Evolutionary conservation across 2,113 vertebrate species (phyloP).

Genomic region (Heloderma charlesbogerti): DNA sequence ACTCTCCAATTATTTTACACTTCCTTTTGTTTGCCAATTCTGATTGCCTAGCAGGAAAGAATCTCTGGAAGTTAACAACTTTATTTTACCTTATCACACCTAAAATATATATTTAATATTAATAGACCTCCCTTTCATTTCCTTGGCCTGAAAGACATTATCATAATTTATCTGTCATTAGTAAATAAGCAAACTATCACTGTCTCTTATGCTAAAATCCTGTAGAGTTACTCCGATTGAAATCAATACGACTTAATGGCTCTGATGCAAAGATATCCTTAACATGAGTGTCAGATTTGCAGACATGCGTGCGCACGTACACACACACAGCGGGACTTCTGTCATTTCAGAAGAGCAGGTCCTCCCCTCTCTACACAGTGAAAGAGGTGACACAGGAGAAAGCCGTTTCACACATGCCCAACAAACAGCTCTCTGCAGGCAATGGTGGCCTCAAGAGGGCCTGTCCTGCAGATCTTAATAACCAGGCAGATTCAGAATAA

Average conservation of each 20-base stretch:
- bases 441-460: no score
- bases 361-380: no score
- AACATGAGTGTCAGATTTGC: neutral
- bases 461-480: no score
- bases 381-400: no score
- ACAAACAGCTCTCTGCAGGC: no score
- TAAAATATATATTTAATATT: constrained; percentile 44
- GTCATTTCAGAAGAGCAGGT: no score
- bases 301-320: no score
- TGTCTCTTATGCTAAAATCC: neutral
- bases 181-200: neutral
- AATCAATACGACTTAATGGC: neutral
- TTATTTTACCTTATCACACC: constrained; percentile 42
- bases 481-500: no score
- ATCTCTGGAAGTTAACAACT: constrained; percentile 63
- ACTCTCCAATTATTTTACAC: constrained; percentile 58
- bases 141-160: constrained; percentile 9
- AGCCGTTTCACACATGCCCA: no score
- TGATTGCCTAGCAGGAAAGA: constrained; percentile 46
- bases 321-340: no score
- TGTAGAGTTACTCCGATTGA: neutral
- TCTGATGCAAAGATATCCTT: neutral
- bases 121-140: constrained; percentile 29
- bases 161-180: neutral
- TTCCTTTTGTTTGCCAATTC: constrained; percentile 61